Evolutionary conservation across 2,797 vertebrate species (phyloP).

Genomic region (Arremon aurantiirostris): DNA sequence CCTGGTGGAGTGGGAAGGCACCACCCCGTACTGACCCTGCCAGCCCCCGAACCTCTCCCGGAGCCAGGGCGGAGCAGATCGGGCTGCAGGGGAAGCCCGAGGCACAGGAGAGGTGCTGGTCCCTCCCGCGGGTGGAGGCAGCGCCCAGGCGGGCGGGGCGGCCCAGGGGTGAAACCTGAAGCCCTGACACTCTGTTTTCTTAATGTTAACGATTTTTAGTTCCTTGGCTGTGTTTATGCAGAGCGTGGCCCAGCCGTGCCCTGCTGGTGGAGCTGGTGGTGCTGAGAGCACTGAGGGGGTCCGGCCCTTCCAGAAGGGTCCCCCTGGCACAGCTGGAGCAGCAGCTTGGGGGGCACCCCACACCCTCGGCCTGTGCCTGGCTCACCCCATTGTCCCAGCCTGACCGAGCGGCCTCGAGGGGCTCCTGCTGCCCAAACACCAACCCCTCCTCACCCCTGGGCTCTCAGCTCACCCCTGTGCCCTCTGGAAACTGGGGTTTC

Average conservation of each 20-base stretch:
- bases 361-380: fast-evolving
- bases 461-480: not conserved
- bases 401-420: not conserved
- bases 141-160: not conserved
- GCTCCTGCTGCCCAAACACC: not conserved
- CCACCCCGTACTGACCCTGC: conserved; percentile 84
- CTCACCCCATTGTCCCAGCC: not conserved
- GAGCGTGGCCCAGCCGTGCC: not conserved
- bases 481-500: fast-evolving
- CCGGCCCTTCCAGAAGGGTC: not conserved
- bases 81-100: not conserved
- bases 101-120: not conserved
- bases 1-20: conserved; percentile 94
- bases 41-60: not conserved
- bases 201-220: not conserved
- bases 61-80: not conserved
- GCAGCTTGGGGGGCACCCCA: not conserved
- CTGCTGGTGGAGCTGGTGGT: not conserved
- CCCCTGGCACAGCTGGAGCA: not conserved
- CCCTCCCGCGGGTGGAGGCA: not conserved
- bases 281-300: not conserved
- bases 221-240: not conserved
- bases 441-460: not conserved
- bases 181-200: not conserved
- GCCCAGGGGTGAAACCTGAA: not conserved